A percentile compares a stretch with the other conserved stretches of the same genome.
phyloP scores from a whole-genome alignment of 2,888 invertebrate species.

The Acronicta alni region DNA sequence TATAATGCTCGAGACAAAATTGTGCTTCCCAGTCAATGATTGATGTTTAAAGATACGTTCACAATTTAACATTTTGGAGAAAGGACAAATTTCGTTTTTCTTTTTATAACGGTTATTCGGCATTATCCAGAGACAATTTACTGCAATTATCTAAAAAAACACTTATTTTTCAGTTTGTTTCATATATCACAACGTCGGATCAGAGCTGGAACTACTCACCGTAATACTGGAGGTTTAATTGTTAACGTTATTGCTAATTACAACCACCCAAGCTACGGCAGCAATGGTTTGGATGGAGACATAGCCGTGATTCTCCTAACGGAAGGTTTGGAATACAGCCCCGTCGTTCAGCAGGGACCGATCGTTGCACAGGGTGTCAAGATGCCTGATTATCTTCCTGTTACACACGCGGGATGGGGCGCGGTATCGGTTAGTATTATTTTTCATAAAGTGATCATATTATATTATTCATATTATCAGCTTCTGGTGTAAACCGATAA shows the following conservation, averaged over 20 bases:
- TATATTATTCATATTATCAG: too few relatives aligned
- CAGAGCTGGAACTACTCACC: constrained; percentile 68
- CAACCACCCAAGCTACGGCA: constrained; percentile 69
- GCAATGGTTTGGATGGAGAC: constrained; percentile 62
- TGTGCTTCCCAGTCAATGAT: too few relatives aligned
- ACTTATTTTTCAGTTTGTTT: constrained; percentile 56
- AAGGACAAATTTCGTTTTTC: too few relatives aligned
- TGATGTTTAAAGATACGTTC: too few relatives aligned
- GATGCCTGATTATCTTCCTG: constrained; percentile 60
- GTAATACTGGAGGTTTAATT: constrained; percentile 67
- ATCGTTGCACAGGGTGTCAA: constrained; percentile 54
- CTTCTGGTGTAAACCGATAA: too few relatives aligned
- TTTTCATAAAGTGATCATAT: background rate
- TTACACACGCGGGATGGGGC: constrained; percentile 72
- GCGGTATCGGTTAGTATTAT: constrained; percentile 60
- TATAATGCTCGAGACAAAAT: too few relatives aligned
- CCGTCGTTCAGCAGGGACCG: constrained; percentile 55
- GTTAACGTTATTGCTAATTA: constrained; percentile 46
- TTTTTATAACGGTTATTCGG: too few relatives aligned
- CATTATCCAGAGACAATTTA: background rate
- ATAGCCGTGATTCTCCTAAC: constrained; percentile 64
- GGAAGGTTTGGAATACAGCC: constrained; percentile 48
- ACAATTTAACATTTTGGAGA: too few relatives aligned
- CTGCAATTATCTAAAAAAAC: background rate
- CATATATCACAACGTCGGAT: constrained; percentile 62